Evolutionary conservation across 2,113 vertebrate species (phyloP), one percentile per base, ranked within the genome.

Genomic region (Thunnus thynnus): DNA sequence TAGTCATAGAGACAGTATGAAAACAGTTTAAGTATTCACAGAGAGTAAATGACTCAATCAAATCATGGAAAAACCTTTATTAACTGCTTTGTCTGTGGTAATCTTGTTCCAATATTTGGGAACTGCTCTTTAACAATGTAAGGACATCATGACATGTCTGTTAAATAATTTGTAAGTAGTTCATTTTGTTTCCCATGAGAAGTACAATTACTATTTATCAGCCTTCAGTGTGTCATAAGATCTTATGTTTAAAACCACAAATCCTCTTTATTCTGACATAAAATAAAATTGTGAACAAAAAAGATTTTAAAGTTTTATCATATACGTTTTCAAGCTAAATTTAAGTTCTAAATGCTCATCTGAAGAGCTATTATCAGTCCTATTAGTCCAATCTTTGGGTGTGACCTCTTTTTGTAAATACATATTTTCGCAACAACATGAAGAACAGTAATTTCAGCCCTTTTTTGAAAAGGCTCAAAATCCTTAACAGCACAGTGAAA

Each of bases 31-130:
- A 22, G 12, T 16, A 22, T 2, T 9, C 14, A 61, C n/a, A 17
- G 12, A 25, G 50, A 61, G 41, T 32, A 3, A 68, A 17, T 80
- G 46, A 80, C 6, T 63, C 22, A 67, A 57, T 41, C 36, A 41
- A 7, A 41, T 41, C 36, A 41, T 9, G 17, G 54, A 72, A 76
- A 44, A 10, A 47, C 20, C 22, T 68, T 46, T 10, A 14, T 54
- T 27, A 57, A 41, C 3, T 17, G 5, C 36, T 30, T 27, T 2
- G n/a, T 54, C 16, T 72, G 22, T 47, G 20, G 14, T 52, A 16
- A 18, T 52, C 10, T 69, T 4, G 6, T 32, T 52, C 30, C 20
- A 32, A 36, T 46, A 22, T 8, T 13, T 41, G 6, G n/a, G 8
- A 63, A 56, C 20, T 48, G 68, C 57, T 63, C 27, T 41, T 47